Evolutionary conservation across 2,888 invertebrate species (phyloP).

Genomic region (Phortica magna): DNA sequence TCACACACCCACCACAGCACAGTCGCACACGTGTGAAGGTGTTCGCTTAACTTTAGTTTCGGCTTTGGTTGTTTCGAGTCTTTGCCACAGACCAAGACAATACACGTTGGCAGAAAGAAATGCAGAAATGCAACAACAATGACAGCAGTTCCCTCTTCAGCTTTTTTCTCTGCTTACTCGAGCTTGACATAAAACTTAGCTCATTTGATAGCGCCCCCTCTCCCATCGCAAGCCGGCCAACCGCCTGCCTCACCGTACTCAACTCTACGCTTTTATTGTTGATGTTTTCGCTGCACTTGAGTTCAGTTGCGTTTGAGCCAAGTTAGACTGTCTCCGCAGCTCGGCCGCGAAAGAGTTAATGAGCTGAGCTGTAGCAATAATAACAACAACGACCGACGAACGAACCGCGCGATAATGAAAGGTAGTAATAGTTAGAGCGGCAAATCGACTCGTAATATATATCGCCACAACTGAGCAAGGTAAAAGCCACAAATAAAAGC

Average conservation of each 20-base stretch:
- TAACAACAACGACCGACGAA: background rate
- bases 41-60: no score
- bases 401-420: slow-evolving; percentile 8
- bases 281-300: background rate
- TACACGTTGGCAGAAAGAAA: background rate
- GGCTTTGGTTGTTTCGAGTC: background rate
- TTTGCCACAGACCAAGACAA: background rate
- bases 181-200: slow-evolving; percentile 23
- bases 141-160: background rate
- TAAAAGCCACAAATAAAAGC: background rate
- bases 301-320: background rate
- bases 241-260: no score
- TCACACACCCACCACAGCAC: slow-evolving; percentile 26
- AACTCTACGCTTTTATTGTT: no score
- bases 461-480: background rate
- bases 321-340: background rate
- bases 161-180: slow-evolving; percentile 25
- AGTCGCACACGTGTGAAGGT: background rate
- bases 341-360: background rate
- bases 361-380: background rate
- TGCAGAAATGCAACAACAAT: slow-evolving; percentile 24
- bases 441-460: slow-evolving; percentile 20
- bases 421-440: slow-evolving; percentile 3
- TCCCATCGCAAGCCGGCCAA: no score
- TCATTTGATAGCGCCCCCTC: background rate